Evolutionary conservation across 2,888 invertebrate species (phyloP), one percentile per base, ranked within the genome.

Genomic region (Hesperia comma): DNA sequence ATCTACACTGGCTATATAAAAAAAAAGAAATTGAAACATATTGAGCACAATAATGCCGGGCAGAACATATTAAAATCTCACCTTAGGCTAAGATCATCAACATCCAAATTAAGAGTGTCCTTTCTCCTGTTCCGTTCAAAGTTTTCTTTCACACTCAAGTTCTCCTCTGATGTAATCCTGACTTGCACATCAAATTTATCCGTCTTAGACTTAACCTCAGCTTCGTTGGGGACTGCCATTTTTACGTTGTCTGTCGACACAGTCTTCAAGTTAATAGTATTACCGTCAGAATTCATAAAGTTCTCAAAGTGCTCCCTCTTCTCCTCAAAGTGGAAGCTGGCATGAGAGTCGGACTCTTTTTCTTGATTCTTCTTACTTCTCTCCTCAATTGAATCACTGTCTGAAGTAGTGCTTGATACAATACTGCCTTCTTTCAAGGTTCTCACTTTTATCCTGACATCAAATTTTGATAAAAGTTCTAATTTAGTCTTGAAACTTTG

Each of bases 41-140:
- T 4, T 26, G 26, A n/a, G n/a, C n/a, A 5, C 26, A 26, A 26
- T 26, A 26, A 4, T 26, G n/a, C n/a, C n/a, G n/a, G 5, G 26
- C 26, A 26, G 26, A 26, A 4, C 5, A 26, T 26, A 26, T 26
- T 4, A 26, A 60, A 1, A 54, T 40, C 80, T 80, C 70, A 91
- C 87, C 93, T 90, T 12, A 94, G 78, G 73, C 94, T 94, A 19
- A 93, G 74, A 70, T 94, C 93, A 78, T 94, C 94, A 3, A 91
- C 86, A 80, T 94, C 94, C 68, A 92, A 82, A 71, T 92, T 92
- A n/a, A 93, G 80, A 0, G 91, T 88, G 60, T 93, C 90, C 73
- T 88, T 89, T 70, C 84, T 82, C 63, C 85, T 79, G 37, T 69
- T 79, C 63, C 83, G 76, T 55, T 89, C 90, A 14, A 78, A 73